Conservation (phyloP, 2,113 vertebrate species). For the Misgurnus mizolepis region DNA sequence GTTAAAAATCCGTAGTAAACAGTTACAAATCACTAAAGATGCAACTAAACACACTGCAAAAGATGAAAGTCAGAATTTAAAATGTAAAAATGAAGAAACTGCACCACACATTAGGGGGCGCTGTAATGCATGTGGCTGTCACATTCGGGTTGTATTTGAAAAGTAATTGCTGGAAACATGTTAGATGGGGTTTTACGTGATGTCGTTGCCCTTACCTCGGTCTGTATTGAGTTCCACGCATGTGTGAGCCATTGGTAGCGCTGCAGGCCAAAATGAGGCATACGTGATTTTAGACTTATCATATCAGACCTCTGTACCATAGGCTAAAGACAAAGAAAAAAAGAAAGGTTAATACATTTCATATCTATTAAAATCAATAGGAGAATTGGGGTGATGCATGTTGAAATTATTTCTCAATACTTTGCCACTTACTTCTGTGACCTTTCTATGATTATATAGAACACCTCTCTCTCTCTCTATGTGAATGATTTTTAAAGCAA, state of each 20-base stretch:
- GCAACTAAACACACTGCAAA: too few species aligned
- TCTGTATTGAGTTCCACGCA: slow-evolving; percentile 98
- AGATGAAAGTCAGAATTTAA: too few species aligned
- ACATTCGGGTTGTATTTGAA: too few species aligned
- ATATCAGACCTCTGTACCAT: slow-evolving; percentile 93
- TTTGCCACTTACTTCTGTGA: background rate
- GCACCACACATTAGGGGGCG: too few species aligned
- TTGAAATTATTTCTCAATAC: background rate
- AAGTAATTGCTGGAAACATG: background rate
- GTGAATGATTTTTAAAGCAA: too few species aligned
- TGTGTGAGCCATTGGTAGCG: slow-evolving; percentile 94
- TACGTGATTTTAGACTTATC: slow-evolving; percentile 93
- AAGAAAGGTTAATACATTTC: background rate
- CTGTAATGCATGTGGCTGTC: too few species aligned
- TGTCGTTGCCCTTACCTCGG: slow-evolving; percentile 79
- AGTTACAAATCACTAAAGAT: too few species aligned
- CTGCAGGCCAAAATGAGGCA: slow-evolving; percentile 91
- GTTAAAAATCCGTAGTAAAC: too few species aligned
- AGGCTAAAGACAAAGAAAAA: slow-evolving; percentile 73
- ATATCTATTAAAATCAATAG: background rate
- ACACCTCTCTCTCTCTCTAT: too few species aligned
- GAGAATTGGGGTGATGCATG: background rate
- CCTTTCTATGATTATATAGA: background rate
- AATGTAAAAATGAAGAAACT: too few species aligned
- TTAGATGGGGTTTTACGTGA: background rate